These are phyloP conservation scores for Zaprionus ornatus DNA, from an alignment of 1,140 invertebrate genomes.

Conservation along the genomic window DNA sequence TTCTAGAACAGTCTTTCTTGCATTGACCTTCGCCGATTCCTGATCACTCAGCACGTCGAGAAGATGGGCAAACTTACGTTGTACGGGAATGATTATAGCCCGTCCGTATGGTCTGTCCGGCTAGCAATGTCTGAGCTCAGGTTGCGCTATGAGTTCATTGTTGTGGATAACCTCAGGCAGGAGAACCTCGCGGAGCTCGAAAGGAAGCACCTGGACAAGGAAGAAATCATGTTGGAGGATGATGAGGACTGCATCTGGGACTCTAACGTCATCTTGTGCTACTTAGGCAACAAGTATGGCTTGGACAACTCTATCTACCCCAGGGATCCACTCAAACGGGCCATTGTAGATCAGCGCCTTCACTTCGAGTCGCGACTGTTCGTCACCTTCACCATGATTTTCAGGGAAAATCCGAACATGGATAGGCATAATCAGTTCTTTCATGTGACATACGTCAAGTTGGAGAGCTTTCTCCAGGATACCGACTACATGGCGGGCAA, in stretches of 20 bases:
- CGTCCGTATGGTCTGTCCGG: too few relatives aligned
- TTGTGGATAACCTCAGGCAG: constrained; percentile 86
- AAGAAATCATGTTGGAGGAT: constrained; percentile 74
- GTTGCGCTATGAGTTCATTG: constrained; percentile 78
- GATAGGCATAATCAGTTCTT: too few relatives aligned
- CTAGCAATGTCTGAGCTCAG: constrained; percentile 80
- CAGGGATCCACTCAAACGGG: constrained; percentile 84
- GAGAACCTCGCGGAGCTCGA: constrained; percentile 84
- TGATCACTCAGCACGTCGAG: too few relatives aligned
- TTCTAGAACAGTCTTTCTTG: too few relatives aligned
- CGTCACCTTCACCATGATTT: too few relatives aligned
- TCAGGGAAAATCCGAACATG: too few relatives aligned
- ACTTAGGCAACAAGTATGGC: constrained; percentile 86
- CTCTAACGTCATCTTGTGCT: constrained; percentile 84
- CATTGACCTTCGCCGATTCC: too few relatives aligned
- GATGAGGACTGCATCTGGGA: constrained; percentile 62
- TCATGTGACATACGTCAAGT: constrained; percentile 25
- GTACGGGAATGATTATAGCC: too few relatives aligned
- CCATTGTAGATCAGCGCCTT: constrained; percentile 85
- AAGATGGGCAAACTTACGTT: too few relatives aligned
- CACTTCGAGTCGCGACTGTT: constrained; percentile 86
- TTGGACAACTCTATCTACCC: constrained; percentile 85
- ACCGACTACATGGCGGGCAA: constrained; percentile 85
- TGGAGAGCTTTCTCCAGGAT: constrained; percentile 85
- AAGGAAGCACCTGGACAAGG: constrained; percentile 32